Evolutionary conservation across 2,888 invertebrate genomes (phyloP).

Genomic region (Podotricha telesiphe): DNA sequence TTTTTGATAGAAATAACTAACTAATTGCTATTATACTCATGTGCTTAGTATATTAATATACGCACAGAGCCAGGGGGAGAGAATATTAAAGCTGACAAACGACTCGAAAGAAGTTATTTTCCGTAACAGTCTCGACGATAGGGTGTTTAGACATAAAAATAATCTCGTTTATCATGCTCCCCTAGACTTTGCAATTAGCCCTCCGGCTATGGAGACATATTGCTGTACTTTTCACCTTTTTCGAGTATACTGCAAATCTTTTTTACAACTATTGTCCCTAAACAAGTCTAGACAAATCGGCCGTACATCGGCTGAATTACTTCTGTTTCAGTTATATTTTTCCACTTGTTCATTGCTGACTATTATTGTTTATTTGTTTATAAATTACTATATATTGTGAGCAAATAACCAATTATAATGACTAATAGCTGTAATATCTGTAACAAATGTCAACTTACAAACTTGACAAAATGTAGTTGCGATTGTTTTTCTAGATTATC

Average conservation of each 20-base stretch:
- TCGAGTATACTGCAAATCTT: slow-evolving; percentile 47
- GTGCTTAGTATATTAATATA: slow-evolving; percentile 8
- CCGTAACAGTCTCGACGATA: slow-evolving; percentile 30
- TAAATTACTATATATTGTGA: slow-evolving; percentile 29
- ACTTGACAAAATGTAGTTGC: slow-evolving; percentile 5
- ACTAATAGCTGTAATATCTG: slow-evolving; percentile 29
- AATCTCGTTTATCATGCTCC: slow-evolving; percentile 46
- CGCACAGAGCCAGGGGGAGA: slow-evolving; percentile 4
- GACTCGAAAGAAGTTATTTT: slow-evolving; percentile 27
- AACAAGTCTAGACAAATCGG: slow-evolving; percentile 49
- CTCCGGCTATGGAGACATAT: slow-evolving; percentile 46
- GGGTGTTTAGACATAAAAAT: slow-evolving; percentile 46
- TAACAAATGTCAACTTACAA: slow-evolving; percentile 27
- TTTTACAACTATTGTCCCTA: slow-evolving; percentile 48
- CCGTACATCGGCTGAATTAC: slow-evolving; percentile 42
- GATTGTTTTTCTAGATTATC: slow-evolving; percentile 27
- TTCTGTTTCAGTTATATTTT: slow-evolving; percentile 44
- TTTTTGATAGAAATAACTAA: slow-evolving; percentile 15
- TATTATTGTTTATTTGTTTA: slow-evolving; percentile 38
- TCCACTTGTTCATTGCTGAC: slow-evolving; percentile 46
- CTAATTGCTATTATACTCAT: slow-evolving; percentile 3
- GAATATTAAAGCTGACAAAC: slow-evolving; percentile 33
- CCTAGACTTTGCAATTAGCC: slow-evolving; percentile 46
- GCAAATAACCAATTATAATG: slow-evolving; percentile 42
- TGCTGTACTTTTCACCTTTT: slow-evolving; percentile 48